Evolutionary conservation across 2,113 vertebrate species (phyloP).

Genomic region (Ornithorhynchus anatinus): DNA sequence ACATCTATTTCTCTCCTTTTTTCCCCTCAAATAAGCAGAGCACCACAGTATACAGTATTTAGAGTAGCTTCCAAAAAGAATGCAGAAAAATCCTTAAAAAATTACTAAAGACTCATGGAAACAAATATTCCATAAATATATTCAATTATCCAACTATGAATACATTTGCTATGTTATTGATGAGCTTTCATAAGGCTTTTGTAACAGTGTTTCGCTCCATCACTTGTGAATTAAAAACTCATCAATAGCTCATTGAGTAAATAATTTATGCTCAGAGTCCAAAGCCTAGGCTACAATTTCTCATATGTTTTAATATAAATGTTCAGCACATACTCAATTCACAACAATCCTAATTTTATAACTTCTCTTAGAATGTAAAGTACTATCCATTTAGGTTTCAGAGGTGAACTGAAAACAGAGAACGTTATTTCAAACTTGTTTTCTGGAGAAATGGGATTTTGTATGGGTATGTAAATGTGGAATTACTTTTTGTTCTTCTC

Average conservation of each 20-base stretch:
- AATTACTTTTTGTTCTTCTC: too few relatives aligned
- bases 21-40: too few relatives aligned
- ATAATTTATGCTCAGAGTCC: constrained; percentile 47
- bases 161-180: constrained; percentile 67
- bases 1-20: too few relatives aligned
- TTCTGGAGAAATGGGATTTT: too few relatives aligned
- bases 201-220: constrained; percentile 51
- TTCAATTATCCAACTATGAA: constrained; percentile 31
- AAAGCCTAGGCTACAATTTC: constrained; percentile 19
- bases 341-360: too few relatives aligned
- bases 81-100: constrained; percentile 9
- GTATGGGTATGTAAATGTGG: too few relatives aligned
- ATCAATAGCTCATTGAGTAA: constrained; percentile 54
- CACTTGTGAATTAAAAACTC: constrained; percentile 56
- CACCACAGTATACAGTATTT: constrained; percentile 25
- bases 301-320: constrained; percentile 20
- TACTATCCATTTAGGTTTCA: too few relatives aligned
- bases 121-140: constrained; percentile 17
- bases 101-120: constrained; percentile 29
- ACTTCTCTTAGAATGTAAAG: too few relatives aligned
- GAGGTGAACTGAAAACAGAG: too few relatives aligned
- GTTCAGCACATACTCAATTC: constrained; percentile 1
- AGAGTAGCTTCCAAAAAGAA: not conserved
- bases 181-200: constrained; percentile 51
- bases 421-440: too few relatives aligned